phyloP scores from a whole-genome alignment of 2,888 invertebrate genomes.

The Hirtodrosophila confusa region DNA sequence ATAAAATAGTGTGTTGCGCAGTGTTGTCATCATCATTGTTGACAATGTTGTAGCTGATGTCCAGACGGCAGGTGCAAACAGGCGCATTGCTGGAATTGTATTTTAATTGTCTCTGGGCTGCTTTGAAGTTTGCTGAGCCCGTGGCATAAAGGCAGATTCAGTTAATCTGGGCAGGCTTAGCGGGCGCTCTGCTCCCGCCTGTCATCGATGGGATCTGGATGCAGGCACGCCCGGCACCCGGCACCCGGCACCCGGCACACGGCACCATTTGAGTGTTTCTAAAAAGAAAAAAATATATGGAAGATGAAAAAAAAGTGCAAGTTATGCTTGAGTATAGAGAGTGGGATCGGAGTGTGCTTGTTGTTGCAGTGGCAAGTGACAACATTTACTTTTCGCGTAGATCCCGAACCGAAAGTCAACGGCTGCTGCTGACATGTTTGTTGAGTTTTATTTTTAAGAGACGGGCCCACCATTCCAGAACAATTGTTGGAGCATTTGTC shows the following conservation, averaged over 20 bases:
- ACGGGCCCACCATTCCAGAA: slow-evolving; percentile 40
- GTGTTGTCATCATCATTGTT: slow-evolving; percentile 40
- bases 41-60: slow-evolving; percentile 59
- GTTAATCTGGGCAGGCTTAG: slow-evolving; percentile 54
- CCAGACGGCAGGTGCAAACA: slow-evolving; percentile 68
- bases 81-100: slow-evolving; percentile 64
- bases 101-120: slow-evolving; percentile 62
- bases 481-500: slow-evolving; percentile 44
- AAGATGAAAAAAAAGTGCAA: slow-evolving; percentile 8
- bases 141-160: slow-evolving; percentile 39
- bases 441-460: slow-evolving; percentile 43
- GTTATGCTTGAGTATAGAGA: slow-evolving; percentile 1
- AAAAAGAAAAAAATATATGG: slow-evolving; percentile 5
- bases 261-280: slow-evolving; percentile 12
- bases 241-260: slow-evolving; percentile 7
- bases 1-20: neutral
- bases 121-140: slow-evolving; percentile 45
- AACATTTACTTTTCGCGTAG: slow-evolving; percentile 47
- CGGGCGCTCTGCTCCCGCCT: slow-evolving; percentile 25
- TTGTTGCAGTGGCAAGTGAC: slow-evolving; percentile 39
- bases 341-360: neutral
- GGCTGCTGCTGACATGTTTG: slow-evolving; percentile 37
- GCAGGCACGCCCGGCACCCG: slow-evolving; percentile 19
- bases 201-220: slow-evolving; percentile 37
- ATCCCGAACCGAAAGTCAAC: slow-evolving; percentile 17